Evolutionary conservation across 2,113 vertebrate species (phyloP), one percentile per base, ranked within the genome.

Genomic region (Dicrurus megarhynchus): DNA sequence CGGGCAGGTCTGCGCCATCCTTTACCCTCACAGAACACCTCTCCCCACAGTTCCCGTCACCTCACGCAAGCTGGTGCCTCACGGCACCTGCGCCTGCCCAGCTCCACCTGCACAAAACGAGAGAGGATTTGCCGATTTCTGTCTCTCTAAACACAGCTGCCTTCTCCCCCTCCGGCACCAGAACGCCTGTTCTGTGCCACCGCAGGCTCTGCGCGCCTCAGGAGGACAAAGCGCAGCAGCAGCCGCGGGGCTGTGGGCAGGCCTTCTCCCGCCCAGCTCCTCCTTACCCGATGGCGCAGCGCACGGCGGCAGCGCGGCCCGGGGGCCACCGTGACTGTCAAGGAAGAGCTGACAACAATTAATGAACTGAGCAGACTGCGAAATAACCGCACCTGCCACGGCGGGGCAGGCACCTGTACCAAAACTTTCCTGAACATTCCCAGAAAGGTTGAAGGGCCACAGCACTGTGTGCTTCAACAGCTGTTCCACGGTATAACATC

Each of bases 101-200:
- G 35, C 46, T 46, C 50, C 9, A 14, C 13, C 52, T 19, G 44
- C 75, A 27, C 22, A 11, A 9, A 6, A 7, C 11, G 0, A 0
- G 16, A 39, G 11, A 52, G 7, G 19, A 55, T 35, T 39, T 55
- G 10, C 70, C 4, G 0, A 13, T 24, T 17, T 10, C 15, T 18
- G 10, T 56, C 21, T 26, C 67, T 37, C 18, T 10, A 7, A 75
- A 42, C 18, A 23, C 41, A 50, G 7, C 0, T 1, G 16, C 16
- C 13, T 18, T 37, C 21, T 42, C 23, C 30, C 32, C 57, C 10
- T 41, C 47, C 33, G 20, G 19, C 10, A 16, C 27, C 11, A 4
- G 3, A 44, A 15, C 9, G 46, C 8, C 16, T 0, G 1, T n/a
- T 16, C 18, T 2, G 11, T 3, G 52, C 42, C 6, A 1, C 17